A percentile compares a stretch with the other conserved stretches of the same genome.
These are phyloP conservation scores for Asteroscopus sphinx DNA, from an alignment of 2,888 invertebrate species.

Conservation along the genomic window DNA sequence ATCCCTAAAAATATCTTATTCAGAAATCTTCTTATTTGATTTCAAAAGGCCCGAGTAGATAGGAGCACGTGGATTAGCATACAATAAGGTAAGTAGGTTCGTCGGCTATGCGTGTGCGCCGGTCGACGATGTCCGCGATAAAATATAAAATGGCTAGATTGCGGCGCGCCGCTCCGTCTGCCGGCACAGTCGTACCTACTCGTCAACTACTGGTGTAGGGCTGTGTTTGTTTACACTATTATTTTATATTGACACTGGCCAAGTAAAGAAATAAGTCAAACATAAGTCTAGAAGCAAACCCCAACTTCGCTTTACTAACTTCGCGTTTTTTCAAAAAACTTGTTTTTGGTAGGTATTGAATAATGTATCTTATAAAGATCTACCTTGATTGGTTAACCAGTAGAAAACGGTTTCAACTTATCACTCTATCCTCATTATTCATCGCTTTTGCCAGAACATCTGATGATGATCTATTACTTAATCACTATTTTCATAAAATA, in stretches of 20 bases:
- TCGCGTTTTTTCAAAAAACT: no score
- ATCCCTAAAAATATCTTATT: background rate
- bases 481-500: no score
- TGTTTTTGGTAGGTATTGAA: no score
- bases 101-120: conserved; percentile 15
- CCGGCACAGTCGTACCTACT: conserved; percentile 15
- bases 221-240: conserved; percentile 8
- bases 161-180: conserved; percentile 59
- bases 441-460: no score
- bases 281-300: no score
- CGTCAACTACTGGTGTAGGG: conserved; percentile 22
- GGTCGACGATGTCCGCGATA: conserved; percentile 30
- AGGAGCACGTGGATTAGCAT: conserved; percentile 32
- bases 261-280: no score
- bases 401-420: no score
- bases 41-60: background rate
- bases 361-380: no score
- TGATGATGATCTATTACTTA: no score
- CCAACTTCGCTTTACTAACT: no score
- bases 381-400: no score
- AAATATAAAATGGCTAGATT: conserved; percentile 45
- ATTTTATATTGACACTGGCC: background rate
- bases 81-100: conserved; percentile 29
- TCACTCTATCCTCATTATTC: no score
- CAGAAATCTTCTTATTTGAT: background rate